Conservation (phyloP, 2,797 vertebrate species). For the Lates japonicus region DNA sequence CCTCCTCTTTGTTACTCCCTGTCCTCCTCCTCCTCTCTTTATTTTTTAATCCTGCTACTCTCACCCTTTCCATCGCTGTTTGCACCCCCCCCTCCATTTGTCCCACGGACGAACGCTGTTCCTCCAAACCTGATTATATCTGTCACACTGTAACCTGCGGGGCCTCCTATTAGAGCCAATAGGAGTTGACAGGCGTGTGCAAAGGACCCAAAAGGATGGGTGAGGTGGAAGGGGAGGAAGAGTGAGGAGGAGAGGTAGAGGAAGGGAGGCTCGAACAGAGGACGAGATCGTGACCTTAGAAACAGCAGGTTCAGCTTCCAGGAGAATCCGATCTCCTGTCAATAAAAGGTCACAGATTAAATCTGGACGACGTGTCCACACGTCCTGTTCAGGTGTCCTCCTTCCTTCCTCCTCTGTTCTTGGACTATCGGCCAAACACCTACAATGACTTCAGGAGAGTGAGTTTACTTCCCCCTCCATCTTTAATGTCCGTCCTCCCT, state of each 20-base stretch:
- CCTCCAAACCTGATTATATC: constrained; percentile 46
- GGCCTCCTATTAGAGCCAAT: constrained; percentile 29
- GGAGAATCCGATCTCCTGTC: not conserved
- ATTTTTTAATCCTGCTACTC: constrained; percentile 6
- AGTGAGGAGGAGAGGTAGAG: not conserved
- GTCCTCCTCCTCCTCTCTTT: not conserved
- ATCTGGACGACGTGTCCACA: not conserved
- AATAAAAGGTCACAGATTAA: constrained; percentile 34
- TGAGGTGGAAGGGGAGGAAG: not conserved
- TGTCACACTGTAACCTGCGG: constrained; percentile 42
- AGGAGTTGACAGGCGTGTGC: constrained; percentile 40
- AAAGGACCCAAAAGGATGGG: constrained; percentile 12
- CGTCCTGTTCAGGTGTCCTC: not conserved
- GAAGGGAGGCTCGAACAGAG: not conserved
- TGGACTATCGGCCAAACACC: not conserved
- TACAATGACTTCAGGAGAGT: not conserved
- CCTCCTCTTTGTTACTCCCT: not conserved
- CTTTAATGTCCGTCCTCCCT: constrained; percentile 28
- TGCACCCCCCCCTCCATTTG: constrained; percentile 1
- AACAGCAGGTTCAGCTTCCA: not conserved
- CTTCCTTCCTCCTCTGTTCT: constrained; percentile 2
- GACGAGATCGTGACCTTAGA: constrained; percentile 7
- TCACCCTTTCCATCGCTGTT: not conserved
- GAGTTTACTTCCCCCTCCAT: constrained; percentile 29
- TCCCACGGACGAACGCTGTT: constrained; percentile 19